Evolutionary conservation across 2,113 vertebrate genomes (phyloP), one percentile per base, ranked within the genome.

Genomic region (Salvator merianae): DNA sequence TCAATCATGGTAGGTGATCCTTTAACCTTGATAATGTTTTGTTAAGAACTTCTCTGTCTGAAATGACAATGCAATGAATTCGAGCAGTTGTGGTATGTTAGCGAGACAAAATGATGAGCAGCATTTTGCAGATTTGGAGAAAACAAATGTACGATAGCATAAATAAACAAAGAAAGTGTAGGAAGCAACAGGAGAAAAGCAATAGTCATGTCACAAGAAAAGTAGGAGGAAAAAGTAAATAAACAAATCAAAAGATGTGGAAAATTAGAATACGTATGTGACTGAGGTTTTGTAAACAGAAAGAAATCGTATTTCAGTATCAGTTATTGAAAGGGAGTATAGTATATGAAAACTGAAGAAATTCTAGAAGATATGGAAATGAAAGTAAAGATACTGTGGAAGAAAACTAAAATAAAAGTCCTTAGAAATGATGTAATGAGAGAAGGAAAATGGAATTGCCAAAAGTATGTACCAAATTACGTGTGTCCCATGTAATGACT

Each of bases 1-100:
- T 98, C 91, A 97, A 98, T 95, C 97, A 97, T 95, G 97, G 97
- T 98, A 96, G 96, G 94, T 90, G 90, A 96, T 93, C 94, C 92
- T 87, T 94, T 93, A 83, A 89, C 88, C 93, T 89, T 79, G 89
- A 87, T 92, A 83, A 87, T 93, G 89, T 94, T 95, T 95, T 93
- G 93, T 94, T 93, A 91, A 87, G 88, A 91, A 87, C 86, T 94
- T 94, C 91, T 92, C 90, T 83, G 87, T 95, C 79, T 95, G 84
- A 90, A 91, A 93, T 93, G 94, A 90, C 85, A 91, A 86, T 93
- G 87, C 77, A 73, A 79, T 85, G 83, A 77, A 85, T 91, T 95
- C 94, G 88, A 91, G 84, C 92, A 86, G 88, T 87, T 94, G 84
- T 82, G 93, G 9, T 89, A 83, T 83, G 79, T 93, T 89, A 89